Evolutionary conservation across 1,140 invertebrate species (phyloP), one percentile per base, ranked within the genome.

Genomic region (Camponotus floridanus): DNA sequence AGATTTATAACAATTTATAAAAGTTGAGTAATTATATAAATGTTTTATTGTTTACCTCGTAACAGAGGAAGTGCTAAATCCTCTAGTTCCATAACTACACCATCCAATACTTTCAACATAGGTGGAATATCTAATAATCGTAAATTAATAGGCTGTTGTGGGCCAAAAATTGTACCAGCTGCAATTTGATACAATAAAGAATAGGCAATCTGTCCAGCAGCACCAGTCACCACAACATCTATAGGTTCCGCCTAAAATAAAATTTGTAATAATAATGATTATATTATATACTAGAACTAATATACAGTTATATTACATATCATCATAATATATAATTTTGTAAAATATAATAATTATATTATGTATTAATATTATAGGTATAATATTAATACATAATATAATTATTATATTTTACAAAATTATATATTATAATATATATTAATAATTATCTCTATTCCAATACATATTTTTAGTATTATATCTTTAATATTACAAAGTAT

Each of bases 151-250:
- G 98, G 97, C 94, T 99, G 98, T 64, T 99, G 96, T 65, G 96
- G 95, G 13, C 99, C 99, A 96, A 99, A 99, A 0, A 99, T 99
- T 96, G 99, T 97, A 89, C 99, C 99, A 92, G 98, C 98, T 21
- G 98, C 98, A 90, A 99, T 96, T 95, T 98, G 98, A 92, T 98
- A 99, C 0, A 99, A 94, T 39, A 99, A 95, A 0, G 99, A 99
- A 94, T 99, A 99, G 59, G 98, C 99, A 91, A 99, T 99, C 95
- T 99, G 99, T 21, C 99, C 99, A 74, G 98, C 98, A 92, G 99
- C 99, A 87, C 99, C 99, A 84, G 99, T 99, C 11, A 99, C 97
- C 67, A 99, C 97, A 87, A 99, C 99, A 95, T 97, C 97, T 91
- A 99, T 97, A 93, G 98, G 97, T 95, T 97, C 97, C 90, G 96